Evolutionary conservation across 2,888 invertebrate species (phyloP).

Genomic region (Vesta saturnalis): DNA sequence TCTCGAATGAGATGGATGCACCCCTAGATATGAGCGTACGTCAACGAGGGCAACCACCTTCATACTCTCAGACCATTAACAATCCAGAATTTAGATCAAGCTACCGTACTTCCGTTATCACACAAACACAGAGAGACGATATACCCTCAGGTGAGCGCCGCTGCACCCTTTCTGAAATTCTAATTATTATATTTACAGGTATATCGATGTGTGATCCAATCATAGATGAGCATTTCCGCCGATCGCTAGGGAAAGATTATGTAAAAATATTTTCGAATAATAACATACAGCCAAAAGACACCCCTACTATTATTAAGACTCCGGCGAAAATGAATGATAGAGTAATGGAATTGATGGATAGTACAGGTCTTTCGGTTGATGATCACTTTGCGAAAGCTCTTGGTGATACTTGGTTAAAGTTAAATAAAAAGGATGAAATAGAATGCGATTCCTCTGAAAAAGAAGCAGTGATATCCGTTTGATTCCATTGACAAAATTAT

Average conservation of each 20-base stretch:
- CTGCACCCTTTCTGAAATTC: not conserved
- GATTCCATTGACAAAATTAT: constrained; percentile 26
- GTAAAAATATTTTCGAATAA: constrained; percentile 73
- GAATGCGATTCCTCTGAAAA: constrained; percentile 55
- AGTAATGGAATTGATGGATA: constrained; percentile 68
- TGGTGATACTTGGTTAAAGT: constrained; percentile 83
- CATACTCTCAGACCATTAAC: constrained; percentile 65
- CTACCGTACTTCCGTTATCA: constrained; percentile 73
- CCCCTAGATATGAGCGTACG: constrained; percentile 73
- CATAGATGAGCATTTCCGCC: constrained; percentile 95
- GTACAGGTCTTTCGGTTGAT: constrained; percentile 77
- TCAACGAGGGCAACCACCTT: constrained; percentile 69
- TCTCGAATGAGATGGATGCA: constrained; percentile 59
- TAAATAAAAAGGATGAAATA: constrained; percentile 72
- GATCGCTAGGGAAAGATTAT: constrained; percentile 88
- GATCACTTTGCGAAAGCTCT: constrained; percentile 93
- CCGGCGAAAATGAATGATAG: constrained; percentile 56
- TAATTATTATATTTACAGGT: constrained; percentile 61
- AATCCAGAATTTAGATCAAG: constrained; percentile 58
- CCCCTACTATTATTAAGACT: constrained; percentile 38
- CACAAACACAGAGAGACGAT: constrained; percentile 61
- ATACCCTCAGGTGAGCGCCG: constrained; percentile 57
- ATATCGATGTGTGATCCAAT: constrained; percentile 87
- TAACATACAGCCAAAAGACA: constrained; percentile 53
- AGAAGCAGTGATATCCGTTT: constrained; percentile 56